Base-by-base conservation (phyloP, 2,113 vertebrate species). In the Synodontis membranacea region DNA sequence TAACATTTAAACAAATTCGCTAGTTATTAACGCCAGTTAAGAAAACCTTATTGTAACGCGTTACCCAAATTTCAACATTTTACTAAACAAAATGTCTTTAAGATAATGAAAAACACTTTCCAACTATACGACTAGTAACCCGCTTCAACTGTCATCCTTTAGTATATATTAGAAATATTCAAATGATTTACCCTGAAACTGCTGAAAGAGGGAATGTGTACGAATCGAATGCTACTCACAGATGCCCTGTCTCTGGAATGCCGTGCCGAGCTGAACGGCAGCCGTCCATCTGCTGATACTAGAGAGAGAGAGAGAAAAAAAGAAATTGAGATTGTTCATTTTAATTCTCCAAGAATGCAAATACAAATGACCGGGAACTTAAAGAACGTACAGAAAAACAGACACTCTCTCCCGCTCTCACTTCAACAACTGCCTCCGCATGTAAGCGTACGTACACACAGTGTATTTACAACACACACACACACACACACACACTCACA, bases 231-330 rank as follows among this genome's bases (percentile, higher is more conserved):
- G 60, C 54, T 86, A 98, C 98, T 98, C 93, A 99, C 98, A 89
- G 96, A 95, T 84, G 96, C 95, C 93, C 96, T 96, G 92, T 99
- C 97, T 89, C 96, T 97, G 82, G 97, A 96, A 92, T 96, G 97
- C 91, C 97, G 97, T 93, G 96, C 96, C 82, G 96, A 94, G 90
- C 96, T 96, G 88, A 97, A 94, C 91, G 96, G 95, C 92, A 97
- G 97, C 89, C 96, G 94, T 80, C 95, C 92, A 91, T 99, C 98
- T 89, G 96, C 94, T 89, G 94, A 90, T 91, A 96, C 94, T 95
- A 93, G 39, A 82, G 31, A 86, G 21, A 84, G 84, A 91, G 39
- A 82, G 31, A 86, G 21, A 84, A 83, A 91, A 86, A 92, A 89
- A 93, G 52, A 91, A 44, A 54, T 23, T 7, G n/a, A 37, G 4